phyloP scores from a whole-genome alignment of 2,797 vertebrate genomes.

The Melanogrammus aeglefinus region DNA sequence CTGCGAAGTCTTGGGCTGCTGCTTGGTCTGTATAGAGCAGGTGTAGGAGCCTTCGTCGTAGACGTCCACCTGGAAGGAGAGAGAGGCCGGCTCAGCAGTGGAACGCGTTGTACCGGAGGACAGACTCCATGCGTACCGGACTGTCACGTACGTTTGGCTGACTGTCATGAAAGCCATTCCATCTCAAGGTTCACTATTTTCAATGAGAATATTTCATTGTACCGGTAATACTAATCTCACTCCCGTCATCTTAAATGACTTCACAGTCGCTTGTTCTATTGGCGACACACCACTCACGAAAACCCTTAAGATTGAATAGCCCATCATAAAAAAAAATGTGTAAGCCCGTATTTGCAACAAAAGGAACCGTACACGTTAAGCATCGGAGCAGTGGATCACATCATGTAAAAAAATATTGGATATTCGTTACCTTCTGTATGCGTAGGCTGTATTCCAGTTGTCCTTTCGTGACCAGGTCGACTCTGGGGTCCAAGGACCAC shows the following conservation, averaged over 20 bases:
- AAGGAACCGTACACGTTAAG: neutral
- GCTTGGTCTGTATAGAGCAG: constrained; percentile 96
- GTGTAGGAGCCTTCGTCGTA: constrained; percentile 96
- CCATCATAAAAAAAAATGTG: neutral
- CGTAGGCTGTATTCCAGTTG: constrained; percentile 97
- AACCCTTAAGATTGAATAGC: neutral
- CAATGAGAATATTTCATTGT: neutral
- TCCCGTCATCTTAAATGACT: neutral
- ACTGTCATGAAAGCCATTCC: neutral
- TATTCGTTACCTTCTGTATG: constrained; percentile 92
- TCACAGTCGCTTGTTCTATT: neutral
- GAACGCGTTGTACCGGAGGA: neutral
- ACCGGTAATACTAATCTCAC: neutral
- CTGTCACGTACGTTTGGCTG: neutral
- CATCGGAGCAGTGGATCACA: neutral
- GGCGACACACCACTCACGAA: neutral
- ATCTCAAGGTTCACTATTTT: neutral
- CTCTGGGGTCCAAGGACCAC: constrained; percentile 97
- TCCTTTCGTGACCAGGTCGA: constrained; percentile 94
- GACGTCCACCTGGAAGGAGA: constrained; percentile 79
- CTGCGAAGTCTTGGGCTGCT: constrained; percentile 94
- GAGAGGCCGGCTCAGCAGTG: neutral
- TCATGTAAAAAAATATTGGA: constrained; percentile 4
- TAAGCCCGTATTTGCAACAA: neutral
- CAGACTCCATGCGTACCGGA: neutral